Percentiles rank a stretch among this genome's conserved stretches.
Evolutionary conservation across 2,888 invertebrate species (phyloP).

Genomic region (Trissolcus brochymenae): DNA sequence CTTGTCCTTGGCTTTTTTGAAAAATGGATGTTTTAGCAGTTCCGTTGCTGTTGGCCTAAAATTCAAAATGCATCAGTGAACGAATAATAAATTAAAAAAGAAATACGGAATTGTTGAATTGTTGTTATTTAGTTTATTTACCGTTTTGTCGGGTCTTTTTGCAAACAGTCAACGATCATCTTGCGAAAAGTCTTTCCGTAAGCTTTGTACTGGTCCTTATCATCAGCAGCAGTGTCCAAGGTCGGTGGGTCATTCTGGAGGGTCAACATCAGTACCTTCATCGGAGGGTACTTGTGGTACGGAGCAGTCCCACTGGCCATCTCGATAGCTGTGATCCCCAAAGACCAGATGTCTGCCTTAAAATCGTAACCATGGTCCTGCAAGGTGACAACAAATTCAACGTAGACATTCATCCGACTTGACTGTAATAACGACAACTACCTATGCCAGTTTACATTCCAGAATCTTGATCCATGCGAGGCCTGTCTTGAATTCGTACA

Average conservation of each 20-base stretch:
- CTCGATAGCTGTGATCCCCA: conserved; percentile 98
- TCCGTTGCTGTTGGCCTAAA: conserved; percentile 93
- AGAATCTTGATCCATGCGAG: conserved; percentile 56
- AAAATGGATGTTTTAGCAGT: conserved; percentile 96
- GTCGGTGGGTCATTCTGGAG: conserved; percentile 98
- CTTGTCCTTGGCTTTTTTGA: conserved; percentile 97
- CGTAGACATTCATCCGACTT: not conserved
- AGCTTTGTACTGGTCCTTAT: conserved; percentile 98
- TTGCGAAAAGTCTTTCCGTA: conserved; percentile 98
- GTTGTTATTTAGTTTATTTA: conserved; percentile 57
- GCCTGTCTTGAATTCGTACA: conserved; percentile 6
- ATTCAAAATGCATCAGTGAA: not conserved
- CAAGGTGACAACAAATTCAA: conserved; percentile 30
- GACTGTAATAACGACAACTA: not conserved
- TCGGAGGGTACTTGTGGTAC: conserved; percentile 98
- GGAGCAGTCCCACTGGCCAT: conserved; percentile 99
- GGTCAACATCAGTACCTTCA: conserved; percentile 99
- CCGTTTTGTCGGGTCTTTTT: conserved; percentile 95
- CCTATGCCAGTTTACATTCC: conserved; percentile 34
- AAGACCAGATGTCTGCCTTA: conserved; percentile 96
- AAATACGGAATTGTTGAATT: too few species aligned
- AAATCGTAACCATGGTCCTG: conserved; percentile 98
- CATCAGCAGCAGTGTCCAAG: conserved; percentile 95
- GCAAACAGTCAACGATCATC: conserved; percentile 97
- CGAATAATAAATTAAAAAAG: not conserved